phyloP scores from a whole-genome alignment of 2,113 vertebrate genomes.

The Solea senegalensis region DNA sequence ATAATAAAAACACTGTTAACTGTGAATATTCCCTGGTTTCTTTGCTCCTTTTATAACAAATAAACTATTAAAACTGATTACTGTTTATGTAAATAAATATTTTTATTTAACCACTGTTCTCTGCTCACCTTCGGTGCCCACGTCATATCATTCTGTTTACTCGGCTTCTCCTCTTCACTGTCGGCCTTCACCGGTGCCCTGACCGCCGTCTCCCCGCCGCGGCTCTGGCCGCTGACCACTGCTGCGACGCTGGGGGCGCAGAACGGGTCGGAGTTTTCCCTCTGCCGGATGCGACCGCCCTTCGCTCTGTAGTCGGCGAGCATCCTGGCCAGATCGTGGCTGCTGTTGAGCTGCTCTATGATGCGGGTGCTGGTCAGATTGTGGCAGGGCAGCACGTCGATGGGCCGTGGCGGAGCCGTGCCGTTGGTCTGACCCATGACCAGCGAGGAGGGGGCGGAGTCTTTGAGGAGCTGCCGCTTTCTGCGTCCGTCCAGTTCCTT shows the following conservation, averaged over 20 bases:
- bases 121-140: conserved; percentile 89
- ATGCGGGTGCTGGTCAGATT: conserved; percentile 89
- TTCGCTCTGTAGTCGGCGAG: conserved; percentile 94
- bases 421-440: conserved; percentile 81
- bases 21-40: too few relatives aligned
- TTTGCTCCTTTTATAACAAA: too few relatives aligned
- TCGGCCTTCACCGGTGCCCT: conserved; percentile 82
- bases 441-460: conserved; percentile 83
- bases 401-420: conserved; percentile 70
- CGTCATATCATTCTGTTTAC: conserved; percentile 79
- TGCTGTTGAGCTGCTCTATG: conserved; percentile 85
- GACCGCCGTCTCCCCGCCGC: conserved; percentile 38
- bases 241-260: not conserved
- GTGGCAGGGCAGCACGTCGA: conserved; percentile 89
- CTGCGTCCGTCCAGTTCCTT: conserved; percentile 91
- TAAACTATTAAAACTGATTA: too few relatives aligned
- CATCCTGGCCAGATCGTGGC: conserved; percentile 89
- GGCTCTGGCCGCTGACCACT: conserved; percentile 48
- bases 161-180: conserved; percentile 86
- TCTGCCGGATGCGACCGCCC: conserved; percentile 91
- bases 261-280: conserved; percentile 86
- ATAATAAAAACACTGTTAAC: too few relatives aligned
- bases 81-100: too few relatives aligned
- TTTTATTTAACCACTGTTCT: too few relatives aligned
- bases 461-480: conserved; percentile 92